A percentile compares a stretch with the other conserved stretches of the same genome.
phyloP scores from a whole-genome alignment of 2,888 invertebrate species.

The Zelleria hepariella region DNA sequence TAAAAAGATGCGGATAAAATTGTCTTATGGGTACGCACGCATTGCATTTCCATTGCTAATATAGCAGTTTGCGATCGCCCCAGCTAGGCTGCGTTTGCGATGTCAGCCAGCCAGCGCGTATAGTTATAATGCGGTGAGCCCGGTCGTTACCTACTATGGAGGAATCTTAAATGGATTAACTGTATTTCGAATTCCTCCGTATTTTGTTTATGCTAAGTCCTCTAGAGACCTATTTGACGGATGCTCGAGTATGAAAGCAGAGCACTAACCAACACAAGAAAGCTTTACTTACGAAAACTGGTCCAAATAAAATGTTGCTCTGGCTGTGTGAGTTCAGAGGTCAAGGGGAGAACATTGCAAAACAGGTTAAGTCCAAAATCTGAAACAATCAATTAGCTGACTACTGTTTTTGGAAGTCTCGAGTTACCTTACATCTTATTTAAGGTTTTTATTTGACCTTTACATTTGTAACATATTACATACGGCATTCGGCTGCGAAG shows the following conservation, averaged over 20 bases:
- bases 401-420: no score
- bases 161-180: constrained; percentile 47
- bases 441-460: background rate
- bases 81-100: constrained; percentile 21
- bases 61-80: background rate
- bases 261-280: no score
- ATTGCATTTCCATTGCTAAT: constrained; percentile 61
- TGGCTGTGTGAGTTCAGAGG: no score
- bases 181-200: background rate
- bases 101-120: constrained; percentile 32
- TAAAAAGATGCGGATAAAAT: background rate
- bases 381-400: no score
- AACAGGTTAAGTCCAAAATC: no score
- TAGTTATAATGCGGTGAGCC: constrained; percentile 27
- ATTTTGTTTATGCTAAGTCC: background rate
- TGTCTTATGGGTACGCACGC: constrained; percentile 26
- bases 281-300: no score
- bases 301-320: no score
- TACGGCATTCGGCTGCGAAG: background rate
- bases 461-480: background rate
- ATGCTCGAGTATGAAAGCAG: no score
- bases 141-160: constrained; percentile 26
- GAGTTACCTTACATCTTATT: no score
- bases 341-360: no score
- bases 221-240: no score